Evolutionary conservation across 2,113 vertebrate species (phyloP), one percentile per base, ranked within the genome.

Genomic region (Chamaea fasciata): DNA sequence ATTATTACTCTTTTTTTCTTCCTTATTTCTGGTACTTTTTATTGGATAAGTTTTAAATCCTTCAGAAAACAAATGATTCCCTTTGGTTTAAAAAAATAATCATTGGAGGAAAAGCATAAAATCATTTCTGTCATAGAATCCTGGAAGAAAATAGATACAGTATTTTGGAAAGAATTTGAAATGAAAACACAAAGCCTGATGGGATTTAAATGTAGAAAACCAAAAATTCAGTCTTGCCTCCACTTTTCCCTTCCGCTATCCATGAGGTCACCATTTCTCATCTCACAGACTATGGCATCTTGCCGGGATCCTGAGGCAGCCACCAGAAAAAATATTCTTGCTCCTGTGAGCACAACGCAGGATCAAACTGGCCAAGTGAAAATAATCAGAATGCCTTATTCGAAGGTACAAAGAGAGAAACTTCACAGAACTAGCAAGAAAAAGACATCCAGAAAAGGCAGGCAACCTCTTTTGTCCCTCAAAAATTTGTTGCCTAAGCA

Each of bases 41-140:
- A 65, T 88, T 90, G 87, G 59, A 70, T 93, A 88, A 57, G 23
- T 92, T 97, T 97, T 93, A 64, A 67, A 91, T 67, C 50, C 24
- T 83, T 92, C 87, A 60, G 71, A 79, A 97, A 96, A 92, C 31
- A 97, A 96, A 80, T 86, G 67, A 64, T 31, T 86, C 70, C 30
- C 96, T 96, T 94, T 83, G 82, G 53, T 94, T 94, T 83, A 83
- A 60, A 57, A 79, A 96, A 97, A 96, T 92, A 96, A 95, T 76
- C 81, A 81, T 86, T 81, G 68, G 69, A 94, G 37, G 57, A 41
- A 88, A 86, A 69, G 49, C 9, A 3, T 91, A 73, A 85, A 93
- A 85, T 93, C 23, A 41, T 85, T 94, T 69, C 4, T 35, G 56
- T 75, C 74, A 87, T 28, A 89, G 85, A 90, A 78, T 93, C 76